A percentile compares a stretch with the other conserved stretches of the same genome.
These are phyloP conservation scores for Drosophila longiperda DNA, from an alignment of 2,888 invertebrate species.

Conservation along the genomic window DNA sequence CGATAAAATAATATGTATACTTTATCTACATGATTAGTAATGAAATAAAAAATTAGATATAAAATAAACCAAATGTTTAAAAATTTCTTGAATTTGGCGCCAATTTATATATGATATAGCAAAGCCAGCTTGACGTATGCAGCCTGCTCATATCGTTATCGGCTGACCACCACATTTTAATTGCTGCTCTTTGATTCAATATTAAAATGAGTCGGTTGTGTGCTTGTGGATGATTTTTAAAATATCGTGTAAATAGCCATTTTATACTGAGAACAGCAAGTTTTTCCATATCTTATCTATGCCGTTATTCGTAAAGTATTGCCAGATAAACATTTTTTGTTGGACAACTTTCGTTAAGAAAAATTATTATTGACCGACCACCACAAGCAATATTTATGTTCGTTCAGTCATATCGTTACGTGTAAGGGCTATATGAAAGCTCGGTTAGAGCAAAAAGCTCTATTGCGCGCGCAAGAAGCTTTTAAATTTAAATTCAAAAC, in stretches of 20 bases:
- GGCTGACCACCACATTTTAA: slow-evolving; percentile 20
- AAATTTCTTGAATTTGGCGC: not conserved
- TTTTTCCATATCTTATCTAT: not conserved
- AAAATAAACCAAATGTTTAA: not conserved
- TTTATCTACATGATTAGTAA: slow-evolving; percentile 16
- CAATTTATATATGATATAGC: fast-evolving
- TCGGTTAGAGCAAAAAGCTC: not conserved
- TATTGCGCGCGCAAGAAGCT: not conserved
- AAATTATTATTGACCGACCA: slow-evolving; percentile 12
- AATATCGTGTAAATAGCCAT: fast-evolving
- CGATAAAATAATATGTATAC: slow-evolving; percentile 26
- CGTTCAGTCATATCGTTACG: not conserved
- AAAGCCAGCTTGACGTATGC: slow-evolving; percentile 9
- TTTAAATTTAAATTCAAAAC: slow-evolving; percentile 12
- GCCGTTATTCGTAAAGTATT: not conserved
- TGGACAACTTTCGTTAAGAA: slow-evolving; percentile 8
- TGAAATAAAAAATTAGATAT: slow-evolving; percentile 10
- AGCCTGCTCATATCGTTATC: not conserved
- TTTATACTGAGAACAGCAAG: not conserved
- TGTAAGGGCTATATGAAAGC: not conserved
- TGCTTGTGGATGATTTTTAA: too few relatives aligned
- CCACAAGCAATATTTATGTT: slow-evolving; percentile 11
- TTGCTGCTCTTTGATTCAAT: not conserved
- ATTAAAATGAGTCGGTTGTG: not conserved
- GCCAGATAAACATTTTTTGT: not conserved